Evolutionary conservation across 2,797 vertebrate species (phyloP), one percentile per base, ranked within the genome.

Genomic region (Choloepus didactylus): DNA sequence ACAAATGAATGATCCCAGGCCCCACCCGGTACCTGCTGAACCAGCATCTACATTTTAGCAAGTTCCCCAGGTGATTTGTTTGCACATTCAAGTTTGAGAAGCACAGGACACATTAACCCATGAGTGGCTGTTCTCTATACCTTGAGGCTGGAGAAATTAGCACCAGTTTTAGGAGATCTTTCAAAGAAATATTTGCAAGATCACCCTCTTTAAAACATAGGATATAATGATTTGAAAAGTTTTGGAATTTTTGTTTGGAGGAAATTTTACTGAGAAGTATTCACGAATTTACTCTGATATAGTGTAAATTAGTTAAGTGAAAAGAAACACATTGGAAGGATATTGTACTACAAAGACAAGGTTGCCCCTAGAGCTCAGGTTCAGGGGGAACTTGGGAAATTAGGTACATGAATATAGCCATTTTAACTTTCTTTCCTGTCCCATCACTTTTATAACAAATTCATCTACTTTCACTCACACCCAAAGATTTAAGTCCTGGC

Each of bases 241-340:
- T 92, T 67, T 41, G 10, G 23, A 73, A 67, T 76, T 86, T 92
- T 59, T 14, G 89, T 83, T 60, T 35, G 9, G 21, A 60, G 12
- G 27, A 96, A 90, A 75, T 93, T 75, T 81, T 76, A 46, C n/a
- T 72, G 9, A 82, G 35, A 89, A 88, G 66, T 59, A 35, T 46
- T 72, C 67, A 87, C 25, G 64, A 8, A 60, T 91, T 96, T 95
- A n/a, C 54, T 93, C 62, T 91, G 59, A 38, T 69, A 41, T 49
- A 92, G 6, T 73, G 83, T 29, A 80, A 56, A 56, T 56, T 56
- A 56, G 54, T 18, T 56, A 18, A 6, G 18, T 56, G 19, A 19
- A 15, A 56, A 56, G 12, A 56, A 56, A 56, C 54, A 56, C 19
- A 19, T 27, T 46, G 10, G 38, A 75, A 91, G 21, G 14, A n/a